A percentile compares a stretch with the other conserved stretches of the same genome.
These are phyloP conservation scores for Corella eumyota DNA, from an alignment of 23 tunicate species.

Conservation along the genomic window DNA sequence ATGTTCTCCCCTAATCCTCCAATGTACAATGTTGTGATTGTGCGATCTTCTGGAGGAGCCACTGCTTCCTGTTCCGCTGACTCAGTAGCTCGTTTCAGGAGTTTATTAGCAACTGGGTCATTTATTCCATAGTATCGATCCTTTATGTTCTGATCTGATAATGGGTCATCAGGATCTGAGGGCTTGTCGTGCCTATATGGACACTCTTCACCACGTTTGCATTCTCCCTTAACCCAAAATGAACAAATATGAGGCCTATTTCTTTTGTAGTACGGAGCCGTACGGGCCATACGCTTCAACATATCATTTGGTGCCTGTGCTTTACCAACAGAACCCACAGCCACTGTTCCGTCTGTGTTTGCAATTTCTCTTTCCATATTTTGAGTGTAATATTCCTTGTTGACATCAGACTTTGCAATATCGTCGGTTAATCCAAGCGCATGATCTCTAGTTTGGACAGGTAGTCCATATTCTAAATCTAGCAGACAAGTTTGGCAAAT, in stretches of 20 bases:
- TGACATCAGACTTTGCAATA: conserved; percentile 91
- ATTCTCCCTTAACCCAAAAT: conserved; percentile 99
- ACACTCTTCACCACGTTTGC: conserved; percentile 98
- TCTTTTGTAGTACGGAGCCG: conserved; percentile 91
- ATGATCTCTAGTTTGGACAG: conserved; percentile 86
- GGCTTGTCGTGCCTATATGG: conserved; percentile 99
- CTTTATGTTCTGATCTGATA: conserved; percentile 97
- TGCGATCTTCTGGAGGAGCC: conserved; percentile 86
- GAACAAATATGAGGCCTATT: conserved; percentile 97
- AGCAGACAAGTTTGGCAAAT: conserved; percentile 96
- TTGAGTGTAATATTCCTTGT: conserved; percentile 93
- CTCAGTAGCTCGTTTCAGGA: conserved; percentile 51
- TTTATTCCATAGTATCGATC: conserved; percentile 98
- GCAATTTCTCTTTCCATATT: conserved; percentile 97
- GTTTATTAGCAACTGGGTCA: conserved; percentile 96
- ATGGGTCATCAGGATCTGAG: conserved; percentile 99
- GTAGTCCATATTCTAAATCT: conserved; percentile 94
- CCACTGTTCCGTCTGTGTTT: conserved; percentile 94
- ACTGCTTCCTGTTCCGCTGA: conserved; percentile 48
- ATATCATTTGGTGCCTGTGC: conserved; percentile 81
- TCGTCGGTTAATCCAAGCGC: conserved; percentile 85
- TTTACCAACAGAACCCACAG: conserved; percentile 81
- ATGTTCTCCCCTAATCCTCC: conserved; percentile 76
- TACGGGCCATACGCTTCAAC: conserved; percentile 64
- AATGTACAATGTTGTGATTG: conserved; percentile 87